Conservation (phyloP, 1,140 invertebrate genomes). For the Drosophila takahashii region DNA sequence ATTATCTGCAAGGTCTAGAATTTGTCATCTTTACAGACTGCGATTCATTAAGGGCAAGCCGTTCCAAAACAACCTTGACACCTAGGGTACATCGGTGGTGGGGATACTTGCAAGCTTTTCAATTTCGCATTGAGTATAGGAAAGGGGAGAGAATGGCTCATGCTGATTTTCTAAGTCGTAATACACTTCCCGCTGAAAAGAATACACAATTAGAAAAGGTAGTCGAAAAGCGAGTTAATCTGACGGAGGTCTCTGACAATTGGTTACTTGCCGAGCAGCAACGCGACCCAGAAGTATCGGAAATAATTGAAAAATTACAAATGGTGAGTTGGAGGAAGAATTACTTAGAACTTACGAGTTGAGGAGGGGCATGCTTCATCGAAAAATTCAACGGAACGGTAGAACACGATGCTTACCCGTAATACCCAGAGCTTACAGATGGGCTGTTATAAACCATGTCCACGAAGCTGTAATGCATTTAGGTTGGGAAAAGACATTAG, state of each 20-base stretch:
- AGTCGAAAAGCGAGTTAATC: background rate
- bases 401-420: background rate
- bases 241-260: background rate
- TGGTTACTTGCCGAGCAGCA: too few species aligned
- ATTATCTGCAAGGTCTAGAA: constrained; percentile 7
- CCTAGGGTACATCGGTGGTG: background rate
- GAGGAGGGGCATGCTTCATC: too few species aligned
- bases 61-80: background rate
- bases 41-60: background rate
- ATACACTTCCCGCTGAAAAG: background rate
- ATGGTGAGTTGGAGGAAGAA: too few species aligned
- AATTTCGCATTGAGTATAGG: background rate
- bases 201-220: background rate
- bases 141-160: background rate
- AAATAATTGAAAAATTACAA: constrained; percentile 1
- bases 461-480: background rate
- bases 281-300: background rate
- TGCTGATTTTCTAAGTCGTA: background rate
- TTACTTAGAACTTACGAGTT: too few species aligned
- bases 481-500: too few species aligned
- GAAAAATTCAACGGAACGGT: too few species aligned
- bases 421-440: background rate
- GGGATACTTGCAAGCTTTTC: background rate
- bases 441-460: background rate
- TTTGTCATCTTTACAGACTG: constrained; percentile 20